Conservation (phyloP, 2,113 vertebrate genomes). For the Cheilinus undulatus region DNA sequence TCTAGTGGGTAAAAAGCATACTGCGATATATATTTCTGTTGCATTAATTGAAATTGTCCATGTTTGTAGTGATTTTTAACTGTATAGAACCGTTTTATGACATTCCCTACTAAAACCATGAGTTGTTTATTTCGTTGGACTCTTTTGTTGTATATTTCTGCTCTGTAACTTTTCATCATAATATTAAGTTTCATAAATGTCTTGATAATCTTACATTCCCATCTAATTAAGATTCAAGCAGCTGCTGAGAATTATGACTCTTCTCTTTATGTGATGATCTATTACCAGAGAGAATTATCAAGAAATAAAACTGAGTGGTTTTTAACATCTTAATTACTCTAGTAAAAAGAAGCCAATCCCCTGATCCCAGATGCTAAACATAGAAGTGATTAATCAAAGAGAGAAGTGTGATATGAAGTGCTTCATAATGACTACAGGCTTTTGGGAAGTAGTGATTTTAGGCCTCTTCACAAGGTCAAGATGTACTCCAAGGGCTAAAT, state of each 20-base stretch:
- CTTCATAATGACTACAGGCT: slow-evolving; percentile 18
- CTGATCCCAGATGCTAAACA: neutral
- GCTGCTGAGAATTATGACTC: neutral
- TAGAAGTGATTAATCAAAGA: slow-evolving; percentile 33
- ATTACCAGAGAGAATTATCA: slow-evolving; percentile 10
- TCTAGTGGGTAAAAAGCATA: no score
- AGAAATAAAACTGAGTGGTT: slow-evolving; percentile 1
- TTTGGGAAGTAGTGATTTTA: slow-evolving; percentile 28
- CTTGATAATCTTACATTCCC: neutral
- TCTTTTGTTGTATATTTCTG: no score
- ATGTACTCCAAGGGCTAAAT: slow-evolving; percentile 33
- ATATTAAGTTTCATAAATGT: neutral
- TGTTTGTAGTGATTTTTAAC: no score
- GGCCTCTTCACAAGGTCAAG: slow-evolving; percentile 27
- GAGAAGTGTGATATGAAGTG: slow-evolving; percentile 24
- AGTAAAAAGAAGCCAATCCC: slow-evolving; percentile 4
- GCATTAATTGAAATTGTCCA: no score
- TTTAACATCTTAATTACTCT: slow-evolving; percentile 16
- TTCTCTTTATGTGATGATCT: neutral
- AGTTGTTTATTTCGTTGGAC: no score
- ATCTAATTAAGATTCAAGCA: neutral
- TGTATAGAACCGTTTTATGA: no score
- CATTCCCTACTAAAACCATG: no score
- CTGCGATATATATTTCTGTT: no score
- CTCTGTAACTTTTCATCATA: neutral